These are phyloP conservation scores for Cariama cristata DNA, from an alignment of 2,113 vertebrate species.

Conservation along the genomic window DNA sequence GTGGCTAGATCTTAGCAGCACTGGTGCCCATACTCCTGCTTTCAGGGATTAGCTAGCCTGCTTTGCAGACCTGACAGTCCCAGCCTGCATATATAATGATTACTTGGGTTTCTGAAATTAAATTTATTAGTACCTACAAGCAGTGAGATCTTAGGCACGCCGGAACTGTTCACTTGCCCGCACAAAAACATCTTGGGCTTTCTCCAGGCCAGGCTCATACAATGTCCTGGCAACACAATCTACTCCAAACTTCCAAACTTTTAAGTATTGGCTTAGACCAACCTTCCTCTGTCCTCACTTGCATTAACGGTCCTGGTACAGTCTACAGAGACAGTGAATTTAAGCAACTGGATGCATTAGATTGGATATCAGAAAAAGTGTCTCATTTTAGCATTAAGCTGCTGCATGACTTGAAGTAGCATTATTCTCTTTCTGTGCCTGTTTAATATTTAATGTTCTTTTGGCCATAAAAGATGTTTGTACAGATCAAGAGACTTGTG, in stretches of 20 bases:
- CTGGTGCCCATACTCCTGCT: not conserved
- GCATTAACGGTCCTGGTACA: not conserved
- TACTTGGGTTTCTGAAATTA: not conserved
- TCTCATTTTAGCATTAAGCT: not conserved
- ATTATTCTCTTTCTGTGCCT: not conserved
- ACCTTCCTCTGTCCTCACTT: not conserved
- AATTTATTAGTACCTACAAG: not conserved
- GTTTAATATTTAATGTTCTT: not conserved
- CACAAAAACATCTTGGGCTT: not conserved
- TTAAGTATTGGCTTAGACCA: not conserved
- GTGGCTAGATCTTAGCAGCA: not conserved
- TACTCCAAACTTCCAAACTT: not conserved
- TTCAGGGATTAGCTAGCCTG: not conserved
- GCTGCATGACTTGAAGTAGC: not conserved
- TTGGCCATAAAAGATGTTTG: not conserved
- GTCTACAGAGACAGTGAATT: accelerated
- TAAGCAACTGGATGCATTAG: not conserved
- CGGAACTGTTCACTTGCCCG: not conserved
- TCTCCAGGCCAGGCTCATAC: not conserved
- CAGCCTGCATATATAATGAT: not conserved
- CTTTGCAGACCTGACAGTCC: not conserved
- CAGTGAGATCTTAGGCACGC: not conserved
- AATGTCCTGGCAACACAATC: not conserved
- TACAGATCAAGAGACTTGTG: not conserved
- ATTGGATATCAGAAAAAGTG: not conserved